Conservation (phyloP, 2,888 invertebrate genomes). For the Patella ulyssiponensis region DNA sequence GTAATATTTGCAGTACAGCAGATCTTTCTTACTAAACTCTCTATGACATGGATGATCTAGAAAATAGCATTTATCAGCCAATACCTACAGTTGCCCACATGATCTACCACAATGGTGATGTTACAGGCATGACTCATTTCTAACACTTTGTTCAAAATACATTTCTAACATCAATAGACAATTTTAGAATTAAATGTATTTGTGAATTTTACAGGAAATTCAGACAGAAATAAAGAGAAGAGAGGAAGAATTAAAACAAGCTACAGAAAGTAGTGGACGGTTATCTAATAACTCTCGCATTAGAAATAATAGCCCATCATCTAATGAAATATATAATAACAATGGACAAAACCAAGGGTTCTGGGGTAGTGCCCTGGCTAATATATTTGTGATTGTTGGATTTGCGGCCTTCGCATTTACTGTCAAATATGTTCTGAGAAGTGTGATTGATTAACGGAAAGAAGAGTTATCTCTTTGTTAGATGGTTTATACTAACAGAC, state of each 20-base stretch:
- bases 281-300: constrained; percentile 1
- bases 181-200: too few relatives aligned
- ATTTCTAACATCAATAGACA: too few relatives aligned
- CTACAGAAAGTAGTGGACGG: constrained; percentile 46
- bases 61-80: too few relatives aligned
- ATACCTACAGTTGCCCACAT: too few relatives aligned
- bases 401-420: constrained; percentile 93
- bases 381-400: constrained; percentile 88
- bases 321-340: constrained; percentile 9
- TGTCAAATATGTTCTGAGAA: constrained; percentile 85
- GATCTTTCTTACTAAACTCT: too few relatives aligned
- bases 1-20: too few relatives aligned
- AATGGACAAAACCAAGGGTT: constrained; percentile 49
- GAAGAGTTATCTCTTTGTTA: too few relatives aligned
- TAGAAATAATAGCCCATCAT: constrained; percentile 19
- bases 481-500: too few relatives aligned
- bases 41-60: too few relatives aligned
- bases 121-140: too few relatives aligned
- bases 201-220: constrained; percentile 70
- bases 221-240: constrained; percentile 74
- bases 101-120: too few relatives aligned
- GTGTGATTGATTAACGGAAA: constrained; percentile 55
- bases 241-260: constrained; percentile 73
- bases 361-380: constrained; percentile 81
- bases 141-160: too few relatives aligned